phyloP scores from a whole-genome alignment of 1,140 invertebrate species.

The Aphelinus atriplicis region DNA sequence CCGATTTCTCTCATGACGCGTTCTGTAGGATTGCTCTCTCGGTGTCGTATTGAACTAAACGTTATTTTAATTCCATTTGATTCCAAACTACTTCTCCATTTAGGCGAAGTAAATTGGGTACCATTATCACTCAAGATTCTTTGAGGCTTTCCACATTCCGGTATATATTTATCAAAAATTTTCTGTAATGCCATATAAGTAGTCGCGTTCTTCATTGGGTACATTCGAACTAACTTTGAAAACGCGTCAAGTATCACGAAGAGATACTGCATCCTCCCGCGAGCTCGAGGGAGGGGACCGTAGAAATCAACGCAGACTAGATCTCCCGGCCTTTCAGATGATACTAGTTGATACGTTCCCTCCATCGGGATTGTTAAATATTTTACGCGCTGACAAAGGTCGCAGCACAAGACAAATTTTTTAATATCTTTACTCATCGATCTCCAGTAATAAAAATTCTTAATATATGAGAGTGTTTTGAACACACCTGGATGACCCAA shows the following conservation, averaged over 20 bases:
- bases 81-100: constrained; percentile 31
- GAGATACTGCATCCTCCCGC: constrained; percentile 25
- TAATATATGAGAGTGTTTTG: constrained; percentile 12
- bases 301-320: constrained; percentile 22
- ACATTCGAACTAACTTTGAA: constrained; percentile 16
- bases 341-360: not conserved
- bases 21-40: not conserved
- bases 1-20: not conserved
- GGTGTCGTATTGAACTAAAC: too few relatives aligned
- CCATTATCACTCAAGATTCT: constrained; percentile 38
- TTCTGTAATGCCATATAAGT: not conserved
- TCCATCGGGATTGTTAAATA: constrained; percentile 5
- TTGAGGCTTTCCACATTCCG: constrained; percentile 21
- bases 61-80: not conserved
- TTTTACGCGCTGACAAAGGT: constrained; percentile 19
- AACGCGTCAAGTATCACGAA: constrained; percentile 19
- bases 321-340: not conserved
- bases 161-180: not conserved
- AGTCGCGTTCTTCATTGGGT: constrained; percentile 13
- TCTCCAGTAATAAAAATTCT: constrained; percentile 26
- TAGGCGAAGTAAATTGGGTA: constrained; percentile 48
- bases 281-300: constrained; percentile 10
- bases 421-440: constrained; percentile 15
- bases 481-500: constrained; percentile 27
- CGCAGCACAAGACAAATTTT: constrained; percentile 3